Evolutionary conservation across 2,888 invertebrate species (phyloP).

Genomic region (Carcina quercana): DNA sequence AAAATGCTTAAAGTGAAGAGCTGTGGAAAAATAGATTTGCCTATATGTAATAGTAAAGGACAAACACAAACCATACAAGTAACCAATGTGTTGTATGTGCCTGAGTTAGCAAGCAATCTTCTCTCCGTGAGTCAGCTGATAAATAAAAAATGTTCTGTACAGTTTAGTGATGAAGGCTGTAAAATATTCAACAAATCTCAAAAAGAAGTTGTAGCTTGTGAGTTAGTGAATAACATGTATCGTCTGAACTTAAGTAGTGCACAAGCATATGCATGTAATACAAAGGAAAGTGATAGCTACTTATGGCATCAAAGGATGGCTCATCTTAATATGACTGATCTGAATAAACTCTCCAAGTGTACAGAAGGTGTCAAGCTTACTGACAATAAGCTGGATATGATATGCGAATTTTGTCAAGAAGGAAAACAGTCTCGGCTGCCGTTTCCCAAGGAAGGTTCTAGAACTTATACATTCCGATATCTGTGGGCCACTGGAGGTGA

Average conservation of each 20-base stretch:
- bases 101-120: constrained; percentile 12
- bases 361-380: not conserved
- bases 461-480: constrained; percentile 17
- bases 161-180: constrained; percentile 10
- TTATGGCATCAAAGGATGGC: constrained; percentile 7
- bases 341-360: not conserved
- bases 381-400: not conserved
- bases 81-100: constrained; percentile 14
- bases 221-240: constrained; percentile 13
- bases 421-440: constrained; percentile 15
- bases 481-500: constrained; percentile 21
- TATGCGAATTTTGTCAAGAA: constrained; percentile 3
- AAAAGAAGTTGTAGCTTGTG: constrained; percentile 8
- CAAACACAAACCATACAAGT: constrained; percentile 1
- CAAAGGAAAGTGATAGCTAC: not conserved
- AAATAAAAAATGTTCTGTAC: constrained; percentile 8
- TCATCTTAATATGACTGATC: constrained; percentile 1
- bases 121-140: constrained; percentile 15
- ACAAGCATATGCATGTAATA: constrained; percentile 4
- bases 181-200: constrained; percentile 5
- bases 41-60: constrained; percentile 3
- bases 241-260: constrained; percentile 6
- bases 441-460: constrained; percentile 9
- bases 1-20: constrained; percentile 12
- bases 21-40: constrained; percentile 15